These are phyloP conservation scores for Aratinga solstitialis DNA, from an alignment of 2,797 vertebrate genomes.

Conservation along the genomic window DNA sequence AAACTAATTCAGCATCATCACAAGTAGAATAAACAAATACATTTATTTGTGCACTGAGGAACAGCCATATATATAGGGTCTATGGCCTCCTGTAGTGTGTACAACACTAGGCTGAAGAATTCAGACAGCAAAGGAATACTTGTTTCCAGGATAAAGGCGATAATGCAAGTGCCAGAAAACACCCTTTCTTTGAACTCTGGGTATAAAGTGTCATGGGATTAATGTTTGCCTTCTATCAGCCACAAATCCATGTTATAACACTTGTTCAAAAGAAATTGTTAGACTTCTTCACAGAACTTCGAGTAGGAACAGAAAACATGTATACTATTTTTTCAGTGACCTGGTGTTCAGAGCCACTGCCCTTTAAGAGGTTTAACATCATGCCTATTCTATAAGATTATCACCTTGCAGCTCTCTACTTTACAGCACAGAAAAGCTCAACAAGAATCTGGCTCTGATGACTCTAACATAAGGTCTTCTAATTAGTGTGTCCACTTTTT, in stretches of 20 bases:
- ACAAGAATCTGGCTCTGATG: not conserved
- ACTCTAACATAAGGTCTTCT: not conserved
- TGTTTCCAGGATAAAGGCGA: not conserved
- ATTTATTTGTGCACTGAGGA: not conserved
- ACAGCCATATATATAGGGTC: not conserved
- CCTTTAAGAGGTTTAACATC: not conserved
- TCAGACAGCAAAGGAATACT: not conserved
- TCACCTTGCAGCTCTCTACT: not conserved
- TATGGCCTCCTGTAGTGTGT: not conserved
- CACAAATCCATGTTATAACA: not conserved
- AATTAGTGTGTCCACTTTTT: not conserved
- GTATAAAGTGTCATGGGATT: not conserved
- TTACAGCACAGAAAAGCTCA: not conserved
- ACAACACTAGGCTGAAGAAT: not conserved
- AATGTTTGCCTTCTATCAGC: not conserved
- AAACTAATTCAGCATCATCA: not conserved
- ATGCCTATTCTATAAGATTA: not conserved
- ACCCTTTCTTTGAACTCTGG: not conserved
- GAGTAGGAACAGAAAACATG: not conserved
- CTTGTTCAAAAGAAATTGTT: not conserved
- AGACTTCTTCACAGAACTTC: not conserved
- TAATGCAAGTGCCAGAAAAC: not conserved
- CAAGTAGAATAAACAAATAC: not conserved
- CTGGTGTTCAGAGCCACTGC: not conserved
- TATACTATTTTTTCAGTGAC: not conserved